Evolutionary conservation across 2,888 invertebrate species (phyloP).

Genomic region (Archaeoteleia sp.): DNA sequence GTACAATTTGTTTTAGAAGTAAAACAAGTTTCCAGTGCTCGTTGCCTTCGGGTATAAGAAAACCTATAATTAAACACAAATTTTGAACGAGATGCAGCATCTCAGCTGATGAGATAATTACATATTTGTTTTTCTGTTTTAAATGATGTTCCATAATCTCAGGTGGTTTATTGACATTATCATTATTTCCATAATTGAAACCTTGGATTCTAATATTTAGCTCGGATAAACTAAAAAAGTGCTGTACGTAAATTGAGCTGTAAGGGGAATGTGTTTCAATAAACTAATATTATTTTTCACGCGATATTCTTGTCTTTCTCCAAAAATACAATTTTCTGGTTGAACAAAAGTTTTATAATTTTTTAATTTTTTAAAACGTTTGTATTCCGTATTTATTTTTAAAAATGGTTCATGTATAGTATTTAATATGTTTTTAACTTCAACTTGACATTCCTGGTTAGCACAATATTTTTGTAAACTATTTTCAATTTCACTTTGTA

Average conservation of each 20-base stretch:
- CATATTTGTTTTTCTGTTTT: slow-evolving; percentile 31
- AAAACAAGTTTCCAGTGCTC: slow-evolving; percentile 42
- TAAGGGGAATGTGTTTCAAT: slow-evolving; percentile 21
- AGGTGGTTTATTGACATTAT: slow-evolving; percentile 43
- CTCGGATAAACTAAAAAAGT: slow-evolving; percentile 42
- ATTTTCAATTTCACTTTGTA: slow-evolving; percentile 11
- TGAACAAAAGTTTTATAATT: slow-evolving; percentile 31
- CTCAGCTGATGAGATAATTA: slow-evolving; percentile 53
- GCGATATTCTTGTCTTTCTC: slow-evolving; percentile 36
- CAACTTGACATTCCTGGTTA: background rate
- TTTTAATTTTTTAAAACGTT: slow-evolving; percentile 34
- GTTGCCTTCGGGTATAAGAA: slow-evolving; percentile 43
- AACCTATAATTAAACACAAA: slow-evolving; percentile 47
- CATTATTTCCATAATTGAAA: slow-evolving; percentile 50
- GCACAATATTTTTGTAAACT: background rate
- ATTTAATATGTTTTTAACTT: slow-evolving; percentile 11
- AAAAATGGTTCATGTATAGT: background rate
- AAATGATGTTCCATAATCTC: slow-evolving; percentile 36
- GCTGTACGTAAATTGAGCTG: slow-evolving; percentile 43
- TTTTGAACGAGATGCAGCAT: slow-evolving; percentile 47
- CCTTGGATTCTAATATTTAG: slow-evolving; percentile 45
- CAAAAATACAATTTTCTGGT: slow-evolving; percentile 25
- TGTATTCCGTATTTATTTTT: slow-evolving; percentile 27
- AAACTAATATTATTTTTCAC: slow-evolving; percentile 11
- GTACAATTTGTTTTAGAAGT: slow-evolving; percentile 40